Percentiles rank a stretch among this genome's conserved stretches.
Evolutionary conservation across 2,797 vertebrate genomes (phyloP).

Genomic region (Malurus leucopterus): DNA sequence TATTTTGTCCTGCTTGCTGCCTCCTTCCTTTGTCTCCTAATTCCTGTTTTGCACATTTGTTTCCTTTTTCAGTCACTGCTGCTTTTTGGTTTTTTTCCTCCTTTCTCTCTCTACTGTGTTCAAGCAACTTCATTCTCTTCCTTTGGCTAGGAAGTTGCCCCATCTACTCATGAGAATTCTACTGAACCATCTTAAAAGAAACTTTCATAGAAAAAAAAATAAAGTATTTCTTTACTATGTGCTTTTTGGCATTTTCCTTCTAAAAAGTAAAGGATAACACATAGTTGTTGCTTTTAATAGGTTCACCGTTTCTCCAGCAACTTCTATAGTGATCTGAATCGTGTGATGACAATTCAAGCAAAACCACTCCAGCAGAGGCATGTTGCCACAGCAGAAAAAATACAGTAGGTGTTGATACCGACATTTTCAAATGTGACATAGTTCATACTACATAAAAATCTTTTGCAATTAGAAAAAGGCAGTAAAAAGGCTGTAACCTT

Average conservation of each 20-base stretch:
- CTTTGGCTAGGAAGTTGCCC: accelerated
- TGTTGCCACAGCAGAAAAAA: slow-evolving; percentile 60
- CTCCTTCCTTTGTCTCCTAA: background rate
- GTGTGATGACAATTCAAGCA: slow-evolving; percentile 85
- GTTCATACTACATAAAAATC: background rate
- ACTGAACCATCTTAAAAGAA: background rate
- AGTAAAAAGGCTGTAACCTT: background rate
- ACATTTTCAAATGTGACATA: background rate
- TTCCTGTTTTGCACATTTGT: background rate
- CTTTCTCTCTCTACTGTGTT: background rate
- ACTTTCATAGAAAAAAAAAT: background rate
- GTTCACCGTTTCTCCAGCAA: slow-evolving; percentile 67
- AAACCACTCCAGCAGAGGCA: slow-evolving; percentile 83
- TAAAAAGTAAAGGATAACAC: background rate
- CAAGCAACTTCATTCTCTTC: background rate
- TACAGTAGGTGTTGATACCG: slow-evolving; percentile 66
- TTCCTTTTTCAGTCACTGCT: background rate
- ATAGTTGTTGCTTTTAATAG: slow-evolving; percentile 49
- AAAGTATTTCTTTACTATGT: background rate
- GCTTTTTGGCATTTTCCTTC: background rate
- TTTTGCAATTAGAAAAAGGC: background rate
- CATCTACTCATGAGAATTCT: background rate
- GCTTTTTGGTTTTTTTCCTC: accelerated
- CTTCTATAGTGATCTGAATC: slow-evolving; percentile 73
- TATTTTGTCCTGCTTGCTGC: background rate